Evolutionary conservation across 2,797 vertebrate species (phyloP).

Genomic region (Karalla daura): DNA sequence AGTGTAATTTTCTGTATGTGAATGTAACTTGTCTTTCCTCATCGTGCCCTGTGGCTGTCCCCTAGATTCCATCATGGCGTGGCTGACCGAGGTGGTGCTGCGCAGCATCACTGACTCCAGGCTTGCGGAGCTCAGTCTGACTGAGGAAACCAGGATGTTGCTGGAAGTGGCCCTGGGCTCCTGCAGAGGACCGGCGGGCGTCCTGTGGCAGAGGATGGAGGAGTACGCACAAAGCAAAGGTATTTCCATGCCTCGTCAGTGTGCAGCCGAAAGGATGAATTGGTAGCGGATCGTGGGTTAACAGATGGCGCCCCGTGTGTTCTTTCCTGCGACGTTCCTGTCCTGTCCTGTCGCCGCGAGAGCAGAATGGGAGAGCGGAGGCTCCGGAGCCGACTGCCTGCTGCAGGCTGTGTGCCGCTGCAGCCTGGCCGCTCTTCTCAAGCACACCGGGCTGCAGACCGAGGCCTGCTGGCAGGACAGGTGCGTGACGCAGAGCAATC

Average conservation of each 20-base stretch:
- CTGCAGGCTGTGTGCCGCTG: slow-evolving; percentile 85
- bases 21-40: background rate
- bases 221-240: slow-evolving; percentile 84
- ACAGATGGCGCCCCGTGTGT: background rate
- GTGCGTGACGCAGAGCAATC: slow-evolving; percentile 59
- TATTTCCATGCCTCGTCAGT: slow-evolving; percentile 26
- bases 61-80: slow-evolving; percentile 77
- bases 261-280: too few species aligned
- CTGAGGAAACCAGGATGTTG: slow-evolving; percentile 79
- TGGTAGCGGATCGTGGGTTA: too few species aligned
- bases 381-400: slow-evolving; percentile 76
- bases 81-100: slow-evolving; percentile 83
- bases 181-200: slow-evolving; percentile 76
- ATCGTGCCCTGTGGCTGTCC: background rate
- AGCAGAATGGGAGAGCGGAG: slow-evolving; percentile 84
- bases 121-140: slow-evolving; percentile 78
- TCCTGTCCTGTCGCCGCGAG: slow-evolving; percentile 38
- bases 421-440: slow-evolving; percentile 85
- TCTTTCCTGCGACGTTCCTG: slow-evolving; percentile 23
- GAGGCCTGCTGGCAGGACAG: slow-evolving; percentile 83
- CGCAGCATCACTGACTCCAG: slow-evolving; percentile 78
- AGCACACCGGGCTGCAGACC: slow-evolving; percentile 85
- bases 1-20: background rate
- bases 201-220: slow-evolving; percentile 85
- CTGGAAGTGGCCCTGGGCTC: slow-evolving; percentile 84